phyloP scores from a whole-genome alignment of 2,113 vertebrate genomes.

The Casuarius casuarius region DNA sequence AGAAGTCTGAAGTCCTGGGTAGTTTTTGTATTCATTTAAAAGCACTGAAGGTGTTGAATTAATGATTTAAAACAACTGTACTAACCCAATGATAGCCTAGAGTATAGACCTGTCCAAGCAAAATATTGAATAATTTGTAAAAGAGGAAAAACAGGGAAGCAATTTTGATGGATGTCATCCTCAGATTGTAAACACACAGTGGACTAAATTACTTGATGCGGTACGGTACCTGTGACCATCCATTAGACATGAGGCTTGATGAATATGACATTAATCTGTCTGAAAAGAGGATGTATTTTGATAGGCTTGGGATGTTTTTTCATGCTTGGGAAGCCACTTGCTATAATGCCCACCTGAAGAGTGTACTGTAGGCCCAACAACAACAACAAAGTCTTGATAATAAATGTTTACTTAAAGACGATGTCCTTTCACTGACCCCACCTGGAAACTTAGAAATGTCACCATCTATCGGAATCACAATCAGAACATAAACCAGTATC shows the following conservation, averaged over 20 bases:
- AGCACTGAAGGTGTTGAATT: background rate
- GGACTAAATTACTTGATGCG: background rate
- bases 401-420: background rate
- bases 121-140: background rate
- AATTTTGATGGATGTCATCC: background rate
- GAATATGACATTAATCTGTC: background rate
- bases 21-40: background rate
- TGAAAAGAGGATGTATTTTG: background rate
- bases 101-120: background rate
- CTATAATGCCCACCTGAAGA: background rate
- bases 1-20: background rate
- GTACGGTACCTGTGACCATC: background rate
- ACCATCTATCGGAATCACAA: slow-evolving; percentile 56
- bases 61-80: background rate
- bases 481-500: background rate
- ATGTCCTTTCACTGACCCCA: slow-evolving; percentile 35
- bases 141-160: background rate
- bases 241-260: background rate
- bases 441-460: slow-evolving; percentile 35
- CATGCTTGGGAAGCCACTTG: background rate
- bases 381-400: background rate
- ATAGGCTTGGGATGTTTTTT: background rate
- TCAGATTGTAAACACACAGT: background rate
- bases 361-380: background rate
- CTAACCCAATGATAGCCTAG: background rate